Base-by-base conservation (phyloP, 1,140 invertebrate species). In the Zaprionus ghesquierei region DNA sequence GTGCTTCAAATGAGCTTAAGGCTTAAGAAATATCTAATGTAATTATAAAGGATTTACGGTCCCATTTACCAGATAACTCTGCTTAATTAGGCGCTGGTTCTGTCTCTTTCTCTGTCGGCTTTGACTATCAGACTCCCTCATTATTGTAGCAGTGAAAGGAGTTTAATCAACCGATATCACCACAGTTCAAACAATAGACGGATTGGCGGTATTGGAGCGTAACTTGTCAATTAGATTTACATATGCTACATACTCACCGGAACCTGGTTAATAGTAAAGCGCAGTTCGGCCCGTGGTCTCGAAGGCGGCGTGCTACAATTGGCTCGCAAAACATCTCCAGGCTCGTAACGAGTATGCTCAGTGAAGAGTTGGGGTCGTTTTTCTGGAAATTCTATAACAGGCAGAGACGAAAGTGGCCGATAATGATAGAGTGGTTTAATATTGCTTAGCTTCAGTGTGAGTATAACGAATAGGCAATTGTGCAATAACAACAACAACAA, bases 301-400 rank as follows among this genome's bases (percentile, higher is more conserved):
- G 96, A 96, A 2, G 95, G 93, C 25, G 94, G 93, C n/a, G 95
- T 94, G 55, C 94, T 95, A 92, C 96, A 97, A 90, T 96, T 96
- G 33, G 95, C 96, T 79, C 94, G 92, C 29, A 97, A 93, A 25
- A 94, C 92, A 82, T 97, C 96, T 3, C 96, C 96, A 5, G 95
- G 93, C 78, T 95, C 95, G 92, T 97, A 97, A 81, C 95, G 94
- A 64, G 93, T 93, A 69, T 94, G 94, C 73, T 95, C 95, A 20
- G 95, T 94, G 69, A 93, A 93, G 20, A 95, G 93, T 49, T 90
- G 92, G 12, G 94, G 94, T 22, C 93, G 92, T 35, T 92, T 92
- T 31, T 94, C 93, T 3, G 94, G 94, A 54, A 94, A 92, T 69
- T 94, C 94, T 95, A 92, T 6, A 15, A 8, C 8, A 15, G 13